Evolutionary conservation across 92 coral and sea anemone species (phyloP), one percentile per base, ranked within the genome.

Genomic region (Porites divaricata): DNA sequence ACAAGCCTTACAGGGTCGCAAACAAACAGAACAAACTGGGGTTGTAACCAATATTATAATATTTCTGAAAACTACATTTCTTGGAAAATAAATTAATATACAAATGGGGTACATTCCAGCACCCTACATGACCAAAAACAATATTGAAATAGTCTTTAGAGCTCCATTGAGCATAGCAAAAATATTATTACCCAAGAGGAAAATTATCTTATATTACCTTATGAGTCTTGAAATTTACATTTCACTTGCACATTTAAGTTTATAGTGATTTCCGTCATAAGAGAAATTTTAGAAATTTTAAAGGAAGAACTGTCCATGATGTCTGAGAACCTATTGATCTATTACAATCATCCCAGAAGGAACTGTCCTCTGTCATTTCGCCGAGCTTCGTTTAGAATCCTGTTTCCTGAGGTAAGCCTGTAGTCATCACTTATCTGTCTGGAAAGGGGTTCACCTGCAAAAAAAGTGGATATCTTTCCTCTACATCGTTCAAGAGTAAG

Each of bases 401-500:
- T 93, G 89, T 94, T 94, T 41, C 95, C 95, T 41, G 98, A 89
- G 13, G 67, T 89, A 19, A 81, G 81, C 51, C 87, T 91, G 70
- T 73, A 94, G 64, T 92, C 95, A 53, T 77, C 89, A 16, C 63
- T 67, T n/a, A 65, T 25, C 63, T 79, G 83, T 54, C 67, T 35
- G 5, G 84, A 70, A 35, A 71, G 19, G 59, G 93, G 70, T 21
- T 85, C 78, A 63, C 93, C 86, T 82, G 17, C 61, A 63, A 87
- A 20, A 20, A 61, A 20, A 84, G 51, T 21, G 70, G 4, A 2
- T 15, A 54, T 54, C 4, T 12, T 2, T 54, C 16, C 16, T 54
- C 59, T 11, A n/a, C n/a, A 15, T 54, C 17, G 1, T 54, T 54
- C 12, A 54, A 54, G 0, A 11, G 14, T 54, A 11, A 54, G 59